phyloP scores from a whole-genome alignment of 2,797 vertebrate genomes.

The Chloroceryle amazona region DNA sequence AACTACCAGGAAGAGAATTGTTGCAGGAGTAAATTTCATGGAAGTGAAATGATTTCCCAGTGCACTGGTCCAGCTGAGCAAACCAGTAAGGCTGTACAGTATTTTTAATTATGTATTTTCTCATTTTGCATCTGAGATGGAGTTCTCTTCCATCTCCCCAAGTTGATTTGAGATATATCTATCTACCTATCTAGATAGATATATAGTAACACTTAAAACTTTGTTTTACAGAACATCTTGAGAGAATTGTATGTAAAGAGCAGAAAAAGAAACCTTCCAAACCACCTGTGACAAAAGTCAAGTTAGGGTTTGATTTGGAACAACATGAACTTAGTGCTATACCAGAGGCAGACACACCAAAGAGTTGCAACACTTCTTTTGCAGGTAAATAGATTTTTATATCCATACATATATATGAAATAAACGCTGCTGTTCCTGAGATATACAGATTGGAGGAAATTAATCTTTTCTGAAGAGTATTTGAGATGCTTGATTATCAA shows the following conservation, averaged over 20 bases:
- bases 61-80: background rate
- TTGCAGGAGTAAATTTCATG: background rate
- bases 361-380: constrained; percentile 75
- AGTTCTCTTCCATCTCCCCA: background rate
- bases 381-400: constrained; percentile 77
- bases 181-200: background rate
- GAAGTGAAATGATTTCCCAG: background rate
- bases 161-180: background rate
- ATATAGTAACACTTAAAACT: background rate
- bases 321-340: constrained; percentile 95
- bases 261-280: constrained; percentile 76
- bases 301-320: constrained; percentile 78
- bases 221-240: constrained; percentile 64
- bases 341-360: constrained; percentile 89
- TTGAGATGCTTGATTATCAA: background rate
- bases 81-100: constrained; percentile 30
- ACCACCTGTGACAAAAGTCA: constrained; percentile 88
- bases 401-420: background rate
- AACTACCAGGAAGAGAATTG: constrained; percentile 39
- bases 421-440: background rate
- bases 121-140: background rate
- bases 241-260: constrained; percentile 20
- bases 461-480: background rate
- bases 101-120: background rate
- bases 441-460: background rate